Evolutionary conservation across 2,888 invertebrate species (phyloP).

Genomic region (Empis stercorea): DNA sequence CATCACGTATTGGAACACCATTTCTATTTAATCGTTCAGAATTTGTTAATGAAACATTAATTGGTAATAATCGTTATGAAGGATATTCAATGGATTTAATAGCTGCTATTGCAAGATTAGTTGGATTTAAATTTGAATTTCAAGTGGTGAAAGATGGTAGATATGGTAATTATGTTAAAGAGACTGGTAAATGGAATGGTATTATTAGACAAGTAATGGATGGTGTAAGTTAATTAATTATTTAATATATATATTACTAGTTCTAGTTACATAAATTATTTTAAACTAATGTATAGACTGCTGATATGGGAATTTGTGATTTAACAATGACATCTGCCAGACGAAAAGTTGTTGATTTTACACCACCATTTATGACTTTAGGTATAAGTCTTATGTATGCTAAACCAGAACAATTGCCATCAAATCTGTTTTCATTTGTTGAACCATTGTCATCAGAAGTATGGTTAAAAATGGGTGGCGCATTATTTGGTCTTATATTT

Average conservation of each 20-base stretch:
- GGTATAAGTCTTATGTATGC: constrained; percentile 84
- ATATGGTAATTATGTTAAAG: constrained; percentile 55
- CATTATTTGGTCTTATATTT: constrained; percentile 51
- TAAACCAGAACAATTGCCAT: constrained; percentile 57
- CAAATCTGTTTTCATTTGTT: constrained; percentile 80
- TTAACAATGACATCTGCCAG: constrained; percentile 89
- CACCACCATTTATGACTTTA: constrained; percentile 95
- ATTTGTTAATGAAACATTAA: constrained; percentile 45
- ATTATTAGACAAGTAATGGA: constrained; percentile 61
- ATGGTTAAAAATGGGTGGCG: constrained; percentile 84
- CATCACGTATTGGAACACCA: constrained; percentile 59
- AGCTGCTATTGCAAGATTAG: constrained; percentile 56
- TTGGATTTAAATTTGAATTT: constrained; percentile 57
- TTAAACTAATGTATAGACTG: constrained; percentile 48
- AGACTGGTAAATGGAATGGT: constrained; percentile 66
- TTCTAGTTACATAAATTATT: neutral
- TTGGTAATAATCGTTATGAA: constrained; percentile 68
- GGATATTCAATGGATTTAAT: constrained; percentile 89
- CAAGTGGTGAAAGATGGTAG: constrained; percentile 56
- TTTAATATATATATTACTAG: too few species aligned
- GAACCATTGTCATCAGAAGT: constrained; percentile 78
- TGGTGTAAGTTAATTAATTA: constrained; percentile 41
- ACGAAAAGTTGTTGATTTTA: constrained; percentile 80
- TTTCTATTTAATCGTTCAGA: constrained; percentile 56
- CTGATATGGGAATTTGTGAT: constrained; percentile 91